Percentiles rank a stretch among this genome's conserved stretches.
These are phyloP conservation scores for Lasioglossum lativentre DNA, from an alignment of 2,888 invertebrate species.

Conservation along the genomic window DNA sequence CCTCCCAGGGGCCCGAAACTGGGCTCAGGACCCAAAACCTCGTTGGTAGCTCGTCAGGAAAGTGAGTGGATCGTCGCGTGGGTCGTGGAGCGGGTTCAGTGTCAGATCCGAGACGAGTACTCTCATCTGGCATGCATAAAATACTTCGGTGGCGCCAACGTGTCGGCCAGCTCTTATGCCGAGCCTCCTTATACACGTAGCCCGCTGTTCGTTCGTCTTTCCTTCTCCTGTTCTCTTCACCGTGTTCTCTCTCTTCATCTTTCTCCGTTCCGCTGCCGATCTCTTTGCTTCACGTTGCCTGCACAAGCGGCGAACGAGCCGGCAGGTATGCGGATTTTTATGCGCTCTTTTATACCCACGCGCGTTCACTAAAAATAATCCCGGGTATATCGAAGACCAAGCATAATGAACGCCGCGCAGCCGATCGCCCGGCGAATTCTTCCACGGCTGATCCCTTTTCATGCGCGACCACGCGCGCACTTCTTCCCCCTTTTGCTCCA, in stretches of 20 bases:
- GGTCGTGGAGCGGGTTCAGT: slow-evolving; percentile 72
- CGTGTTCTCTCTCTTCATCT: slow-evolving; percentile 29
- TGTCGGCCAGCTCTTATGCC: slow-evolving; percentile 71
- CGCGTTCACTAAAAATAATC: slow-evolving; percentile 79
- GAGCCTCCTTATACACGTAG: slow-evolving; percentile 41
- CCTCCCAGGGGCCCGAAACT: not conserved
- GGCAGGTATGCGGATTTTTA: slow-evolving; percentile 79
- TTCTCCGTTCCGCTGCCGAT: slow-evolving; percentile 43
- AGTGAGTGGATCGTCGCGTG: slow-evolving; percentile 65
- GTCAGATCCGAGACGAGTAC: slow-evolving; percentile 73
- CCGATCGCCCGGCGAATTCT: slow-evolving; percentile 50
- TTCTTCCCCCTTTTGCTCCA: not conserved
- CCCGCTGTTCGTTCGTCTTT: slow-evolving; percentile 40
- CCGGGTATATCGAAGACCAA: slow-evolving; percentile 64
- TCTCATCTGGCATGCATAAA: slow-evolving; percentile 75
- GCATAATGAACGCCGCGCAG: slow-evolving; percentile 64
- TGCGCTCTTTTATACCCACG: slow-evolving; percentile 79
- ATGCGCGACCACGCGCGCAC: slow-evolving; percentile 5
- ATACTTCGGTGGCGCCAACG: slow-evolving; percentile 75
- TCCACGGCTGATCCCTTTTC: slow-evolving; percentile 61
- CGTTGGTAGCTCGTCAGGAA: slow-evolving; percentile 46
- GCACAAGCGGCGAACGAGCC: slow-evolving; percentile 67
- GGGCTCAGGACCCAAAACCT: slow-evolving; percentile 5
- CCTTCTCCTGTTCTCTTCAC: slow-evolving; percentile 43
- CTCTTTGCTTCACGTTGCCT: slow-evolving; percentile 25